Percentiles rank a stretch among this genome's conserved stretches.
Evolutionary conservation across 2,888 invertebrate species (phyloP).

Genomic region (Scelioninae gen. 1): DNA sequence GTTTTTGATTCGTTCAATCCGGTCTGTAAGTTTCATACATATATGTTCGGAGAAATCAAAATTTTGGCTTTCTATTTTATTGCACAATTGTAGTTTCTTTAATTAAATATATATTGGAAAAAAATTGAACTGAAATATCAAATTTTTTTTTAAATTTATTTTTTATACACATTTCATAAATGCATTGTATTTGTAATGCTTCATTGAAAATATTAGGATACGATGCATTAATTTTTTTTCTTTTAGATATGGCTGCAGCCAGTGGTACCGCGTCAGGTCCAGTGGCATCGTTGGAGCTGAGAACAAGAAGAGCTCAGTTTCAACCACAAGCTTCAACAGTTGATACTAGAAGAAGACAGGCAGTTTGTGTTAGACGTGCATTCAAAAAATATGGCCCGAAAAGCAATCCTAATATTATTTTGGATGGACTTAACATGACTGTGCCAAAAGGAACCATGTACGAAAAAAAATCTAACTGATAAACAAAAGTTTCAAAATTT

Average conservation of each 20-base stretch:
- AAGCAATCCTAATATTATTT: conserved; percentile 91
- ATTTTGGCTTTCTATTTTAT: conserved; percentile 25
- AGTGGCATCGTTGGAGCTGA: conserved; percentile 85
- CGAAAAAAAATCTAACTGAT: conserved; percentile 81
- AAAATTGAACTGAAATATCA: not conserved
- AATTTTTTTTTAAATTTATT: conserved; percentile 1
- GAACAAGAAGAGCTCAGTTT: conserved; percentile 85
- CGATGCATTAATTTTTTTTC: too few relatives aligned
- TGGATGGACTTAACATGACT: conserved; percentile 95
- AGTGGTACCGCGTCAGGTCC: conserved; percentile 75
- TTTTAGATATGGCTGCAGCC: conserved; percentile 78
- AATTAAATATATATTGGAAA: not conserved
- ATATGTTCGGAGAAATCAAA: not conserved
- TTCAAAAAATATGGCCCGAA: conserved; percentile 93
- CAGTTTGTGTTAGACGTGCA: conserved; percentile 93
- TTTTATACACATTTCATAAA: too few relatives aligned
- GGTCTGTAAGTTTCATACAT: conserved; percentile 8
- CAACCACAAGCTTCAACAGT: conserved; percentile 89
- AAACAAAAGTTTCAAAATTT: not conserved
- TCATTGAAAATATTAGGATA: too few relatives aligned
- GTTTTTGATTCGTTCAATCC: conserved; percentile 7
- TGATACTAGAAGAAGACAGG: conserved; percentile 90
- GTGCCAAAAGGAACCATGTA: conserved; percentile 95
- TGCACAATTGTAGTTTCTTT: not conserved
- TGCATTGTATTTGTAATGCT: too few relatives aligned